Evolutionary conservation across 2,888 invertebrate species (phyloP).

Genomic region (Cinara cedri): DNA sequence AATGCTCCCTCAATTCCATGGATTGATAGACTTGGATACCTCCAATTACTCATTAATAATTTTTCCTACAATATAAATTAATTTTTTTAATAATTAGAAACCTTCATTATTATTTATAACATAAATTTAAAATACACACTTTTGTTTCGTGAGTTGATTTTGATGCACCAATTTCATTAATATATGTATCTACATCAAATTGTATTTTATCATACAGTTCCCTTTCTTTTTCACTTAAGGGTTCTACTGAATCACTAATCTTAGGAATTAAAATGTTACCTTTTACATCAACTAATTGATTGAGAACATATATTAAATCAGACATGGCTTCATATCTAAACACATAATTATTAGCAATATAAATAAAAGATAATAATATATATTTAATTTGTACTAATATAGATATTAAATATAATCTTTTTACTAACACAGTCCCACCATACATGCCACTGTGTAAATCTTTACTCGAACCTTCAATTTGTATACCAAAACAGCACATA

Average conservation of each 20-base stretch:
- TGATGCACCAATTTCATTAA: slow-evolving; percentile 59
- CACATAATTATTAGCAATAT: slow-evolving; percentile 30
- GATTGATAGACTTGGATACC: slow-evolving; percentile 88
- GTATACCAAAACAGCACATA: slow-evolving; percentile 86
- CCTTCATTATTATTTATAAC: neutral
- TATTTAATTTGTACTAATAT: neutral
- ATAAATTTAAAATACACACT: slow-evolving; percentile 52
- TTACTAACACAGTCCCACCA: slow-evolving; percentile 86
- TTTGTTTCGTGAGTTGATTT: slow-evolving; percentile 60
- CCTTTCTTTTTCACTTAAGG: slow-evolving; percentile 64
- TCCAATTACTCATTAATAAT: slow-evolving; percentile 93
- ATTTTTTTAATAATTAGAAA: neutral
- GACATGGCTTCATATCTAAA: slow-evolving; percentile 83
- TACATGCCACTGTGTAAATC: slow-evolving; percentile 96
- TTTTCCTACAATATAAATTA: slow-evolving; percentile 65
- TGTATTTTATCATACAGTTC: slow-evolving; percentile 67
- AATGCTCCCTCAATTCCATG: slow-evolving; percentile 97
- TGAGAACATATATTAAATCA: slow-evolving; percentile 86
- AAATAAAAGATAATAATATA: neutral
- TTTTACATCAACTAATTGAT: slow-evolving; percentile 81
- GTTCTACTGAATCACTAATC: slow-evolving; percentile 75
- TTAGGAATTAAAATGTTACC: slow-evolving; percentile 86
- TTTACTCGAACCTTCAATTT: slow-evolving; percentile 85
- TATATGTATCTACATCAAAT: slow-evolving; percentile 66
- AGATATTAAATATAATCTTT: neutral